phyloP scores from a whole-genome alignment of 2,888 invertebrate genomes.

The Metalampra italica region DNA sequence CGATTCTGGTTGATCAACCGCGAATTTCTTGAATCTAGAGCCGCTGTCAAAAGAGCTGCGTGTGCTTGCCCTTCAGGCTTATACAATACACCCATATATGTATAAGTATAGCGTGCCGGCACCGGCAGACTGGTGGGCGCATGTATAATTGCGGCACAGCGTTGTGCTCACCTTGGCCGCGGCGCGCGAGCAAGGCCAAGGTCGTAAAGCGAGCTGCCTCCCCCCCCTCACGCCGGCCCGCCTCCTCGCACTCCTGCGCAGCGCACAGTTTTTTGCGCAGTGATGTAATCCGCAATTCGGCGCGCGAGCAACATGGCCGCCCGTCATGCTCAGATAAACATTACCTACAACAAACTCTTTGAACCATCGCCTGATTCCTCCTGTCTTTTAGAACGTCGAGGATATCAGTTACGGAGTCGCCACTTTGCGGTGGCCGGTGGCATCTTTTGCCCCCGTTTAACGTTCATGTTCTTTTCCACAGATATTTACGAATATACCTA shows the following conservation, averaged over 20 bases:
- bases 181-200: conserved; percentile 72
- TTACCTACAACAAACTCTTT: conserved; percentile 8
- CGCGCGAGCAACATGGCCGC: conserved; percentile 69
- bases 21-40: too few relatives aligned
- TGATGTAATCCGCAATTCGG: conserved; percentile 75
- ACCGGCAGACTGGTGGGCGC: conserved; percentile 69
- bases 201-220: conserved; percentile 35
- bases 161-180: conserved; percentile 70
- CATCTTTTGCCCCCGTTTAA: not conserved
- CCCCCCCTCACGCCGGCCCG: conserved; percentile 19
- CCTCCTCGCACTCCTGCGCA: conserved; percentile 24
- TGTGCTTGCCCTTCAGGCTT: too few relatives aligned
- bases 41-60: too few relatives aligned
- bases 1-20: too few relatives aligned
- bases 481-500: too few relatives aligned
- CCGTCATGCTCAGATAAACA: conserved; percentile 33
- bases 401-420: not conserved
- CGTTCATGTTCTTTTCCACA: too few relatives aligned
- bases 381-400: not conserved
- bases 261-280: conserved; percentile 67
- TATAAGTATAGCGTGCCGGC: conserved; percentile 11
- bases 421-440: conserved; percentile 1
- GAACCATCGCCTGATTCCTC: not conserved
- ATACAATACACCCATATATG: too few relatives aligned
- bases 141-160: conserved; percentile 64